Evolutionary conservation across 2,113 vertebrate species (phyloP).

Genomic region (Corythornis madagascariensis): DNA sequence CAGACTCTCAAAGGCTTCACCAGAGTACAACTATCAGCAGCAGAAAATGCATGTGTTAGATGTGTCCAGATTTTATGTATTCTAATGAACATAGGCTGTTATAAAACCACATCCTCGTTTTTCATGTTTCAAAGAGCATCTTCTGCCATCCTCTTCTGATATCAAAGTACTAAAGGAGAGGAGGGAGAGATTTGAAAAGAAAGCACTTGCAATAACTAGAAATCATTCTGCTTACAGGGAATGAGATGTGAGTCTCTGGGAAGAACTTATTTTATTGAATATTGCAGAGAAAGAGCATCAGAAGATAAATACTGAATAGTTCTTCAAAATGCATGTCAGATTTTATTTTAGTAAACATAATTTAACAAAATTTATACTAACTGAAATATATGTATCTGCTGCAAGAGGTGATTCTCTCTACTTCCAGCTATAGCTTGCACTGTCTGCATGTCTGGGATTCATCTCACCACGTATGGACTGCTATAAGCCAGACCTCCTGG

Average conservation of each 20-base stretch:
- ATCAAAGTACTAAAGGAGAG: neutral
- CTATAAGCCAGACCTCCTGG: neutral
- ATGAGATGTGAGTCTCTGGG: neutral
- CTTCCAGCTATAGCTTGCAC: neutral
- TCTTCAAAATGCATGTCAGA: neutral
- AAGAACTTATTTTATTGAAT: neutral
- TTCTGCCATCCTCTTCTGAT: neutral
- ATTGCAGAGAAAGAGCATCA: neutral
- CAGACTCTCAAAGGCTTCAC: neutral
- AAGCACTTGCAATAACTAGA: neutral
- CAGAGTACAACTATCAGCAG: neutral
- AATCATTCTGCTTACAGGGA: neutral
- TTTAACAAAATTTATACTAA: neutral
- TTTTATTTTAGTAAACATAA: neutral
- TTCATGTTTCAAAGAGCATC: neutral
- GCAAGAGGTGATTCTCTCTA: neutral
- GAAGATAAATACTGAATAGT: neutral
- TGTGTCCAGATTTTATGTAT: neutral
- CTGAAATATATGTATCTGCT: neutral
- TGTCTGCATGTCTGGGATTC: neutral
- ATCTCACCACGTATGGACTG: neutral
- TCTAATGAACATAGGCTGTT: neutral
- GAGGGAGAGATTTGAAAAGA: neutral
- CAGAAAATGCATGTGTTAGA: neutral
- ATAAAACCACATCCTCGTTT: neutral